Evolutionary conservation across 2,888 invertebrate genomes (phyloP), one percentile per base, ranked within the genome.

Genomic region (Drymonia ruficornis): DNA sequence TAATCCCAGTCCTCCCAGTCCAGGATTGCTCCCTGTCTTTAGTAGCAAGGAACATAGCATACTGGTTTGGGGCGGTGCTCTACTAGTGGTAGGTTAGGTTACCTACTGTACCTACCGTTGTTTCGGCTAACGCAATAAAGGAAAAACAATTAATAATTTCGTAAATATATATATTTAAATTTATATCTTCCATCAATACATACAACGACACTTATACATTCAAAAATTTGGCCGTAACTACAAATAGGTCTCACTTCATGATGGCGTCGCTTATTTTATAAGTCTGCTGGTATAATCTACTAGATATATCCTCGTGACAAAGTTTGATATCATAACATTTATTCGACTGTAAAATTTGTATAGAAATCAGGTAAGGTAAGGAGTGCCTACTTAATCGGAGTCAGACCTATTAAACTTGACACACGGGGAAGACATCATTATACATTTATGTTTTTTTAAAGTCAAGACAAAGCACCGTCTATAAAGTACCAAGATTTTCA

Each of bases 131-230:
- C 16, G 11, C 9, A 18, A 6, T 42, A 42, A 68, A 73, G 77
- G 67, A 78, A 70, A 85, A 83, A 78, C 80, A 70, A 70, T 70
- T 63, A 72, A 56, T 87, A 74, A 86, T 91, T 91, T 91, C 91
- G 91, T 92, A 91, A 92, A 93, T 92, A 93, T 93, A 92, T 92
- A 93, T 91, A 89, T 91, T 93, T 91, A 91, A 91, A 86, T 92
- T 91, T 91, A 93, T 90, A 91, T 93, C 92, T 90, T 93, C 92
- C 93, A 93, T 93, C 92, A 91, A 93, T 93, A 93, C 93, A 93
- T 93, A 93, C 92, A 91, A 84, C 84, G 84, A 91, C 87, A 89
- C 80, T 83, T 86, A 89, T 72, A 87, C 85, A 86, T 83, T 83
- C 80, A 86, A 86, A 72, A 84, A 84, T 86, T 88, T 88, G 84